Evolutionary conservation across 2,113 vertebrate species (phyloP).

Genomic region (Phodopus roborovskii): DNA sequence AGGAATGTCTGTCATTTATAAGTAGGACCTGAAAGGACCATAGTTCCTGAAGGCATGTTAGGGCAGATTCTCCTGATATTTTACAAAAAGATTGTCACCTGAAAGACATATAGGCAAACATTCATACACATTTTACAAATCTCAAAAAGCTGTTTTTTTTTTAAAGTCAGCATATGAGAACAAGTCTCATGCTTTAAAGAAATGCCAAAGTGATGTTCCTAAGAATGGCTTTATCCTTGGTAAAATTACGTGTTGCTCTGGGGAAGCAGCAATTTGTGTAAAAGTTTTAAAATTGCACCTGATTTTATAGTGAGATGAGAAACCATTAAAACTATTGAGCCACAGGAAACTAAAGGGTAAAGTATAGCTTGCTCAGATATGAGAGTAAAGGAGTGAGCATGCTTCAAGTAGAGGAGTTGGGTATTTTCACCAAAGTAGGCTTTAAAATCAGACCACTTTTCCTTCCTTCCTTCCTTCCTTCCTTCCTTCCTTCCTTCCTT

Average conservation of each 20-base stretch:
- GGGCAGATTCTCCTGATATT: neutral
- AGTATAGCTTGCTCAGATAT: neutral
- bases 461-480: neutral
- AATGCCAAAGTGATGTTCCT: neutral
- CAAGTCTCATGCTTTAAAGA: neutral
- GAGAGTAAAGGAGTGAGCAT: neutral
- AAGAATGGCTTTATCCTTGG: neutral
- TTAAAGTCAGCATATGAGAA: neutral
- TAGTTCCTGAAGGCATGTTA: neutral
- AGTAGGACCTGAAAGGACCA: neutral
- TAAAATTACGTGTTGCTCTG: neutral
- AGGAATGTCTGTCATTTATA: neutral
- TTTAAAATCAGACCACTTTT: neutral
- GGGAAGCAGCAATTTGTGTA: neutral
- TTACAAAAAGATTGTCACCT: neutral
- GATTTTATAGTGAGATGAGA: constrained; percentile 39
- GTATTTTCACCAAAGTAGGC: constrained; percentile 5
- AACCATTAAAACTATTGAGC: neutral
- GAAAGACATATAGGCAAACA: neutral
- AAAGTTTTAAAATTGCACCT: neutral
- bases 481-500: neutral
- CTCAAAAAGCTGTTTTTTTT: neutral
- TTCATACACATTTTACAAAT: neutral
- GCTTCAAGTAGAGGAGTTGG: neutral
- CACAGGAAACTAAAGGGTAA: constrained; percentile 7